Conservation (phyloP, 2,888 invertebrate species). For the Synanthedon vespiformis region DNA sequence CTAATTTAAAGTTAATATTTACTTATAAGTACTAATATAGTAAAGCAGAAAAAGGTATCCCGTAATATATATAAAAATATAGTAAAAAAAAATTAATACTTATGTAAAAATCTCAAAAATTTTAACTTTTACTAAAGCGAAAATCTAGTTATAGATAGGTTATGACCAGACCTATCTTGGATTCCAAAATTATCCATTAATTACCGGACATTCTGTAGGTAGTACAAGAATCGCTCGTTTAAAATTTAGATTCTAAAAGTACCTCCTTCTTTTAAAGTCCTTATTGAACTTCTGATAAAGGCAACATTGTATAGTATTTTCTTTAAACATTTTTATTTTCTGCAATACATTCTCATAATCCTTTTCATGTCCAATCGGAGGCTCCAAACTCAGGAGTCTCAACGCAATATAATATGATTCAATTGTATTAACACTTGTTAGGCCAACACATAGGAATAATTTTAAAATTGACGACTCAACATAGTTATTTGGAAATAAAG, state of each 20-base stretch:
- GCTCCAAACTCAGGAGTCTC: constrained; percentile 14
- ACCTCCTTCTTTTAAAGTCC: constrained; percentile 9
- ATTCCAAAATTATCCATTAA: neutral
- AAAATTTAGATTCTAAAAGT: neutral
- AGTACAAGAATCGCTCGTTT: too few species aligned
- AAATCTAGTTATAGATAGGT: too few species aligned
- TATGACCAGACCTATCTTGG: neutral
- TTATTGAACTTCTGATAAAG: constrained; percentile 15
- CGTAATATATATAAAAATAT: too few species aligned
- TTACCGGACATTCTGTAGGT: neutral
- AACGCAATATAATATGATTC: constrained; percentile 19
- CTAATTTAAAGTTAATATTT: too few species aligned
- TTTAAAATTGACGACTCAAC: neutral
- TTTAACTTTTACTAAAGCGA: too few species aligned
- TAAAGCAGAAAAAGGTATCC: too few species aligned
- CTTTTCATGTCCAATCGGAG: constrained; percentile 1
- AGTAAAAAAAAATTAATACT: too few species aligned
- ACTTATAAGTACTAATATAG: too few species aligned
- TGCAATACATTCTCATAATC: constrained; percentile 12
- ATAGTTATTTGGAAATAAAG: too few species aligned
- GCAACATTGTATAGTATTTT: constrained; percentile 16
- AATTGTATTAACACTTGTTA: constrained; percentile 5
- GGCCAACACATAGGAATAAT: neutral
- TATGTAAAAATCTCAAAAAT: too few species aligned
- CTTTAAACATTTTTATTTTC: constrained; percentile 13